Percentiles rank a stretch among this genome's conserved stretches.
These are phyloP conservation scores for Xanthorhoe designata DNA, from an alignment of 2,888 invertebrate species.

Conservation along the genomic window DNA sequence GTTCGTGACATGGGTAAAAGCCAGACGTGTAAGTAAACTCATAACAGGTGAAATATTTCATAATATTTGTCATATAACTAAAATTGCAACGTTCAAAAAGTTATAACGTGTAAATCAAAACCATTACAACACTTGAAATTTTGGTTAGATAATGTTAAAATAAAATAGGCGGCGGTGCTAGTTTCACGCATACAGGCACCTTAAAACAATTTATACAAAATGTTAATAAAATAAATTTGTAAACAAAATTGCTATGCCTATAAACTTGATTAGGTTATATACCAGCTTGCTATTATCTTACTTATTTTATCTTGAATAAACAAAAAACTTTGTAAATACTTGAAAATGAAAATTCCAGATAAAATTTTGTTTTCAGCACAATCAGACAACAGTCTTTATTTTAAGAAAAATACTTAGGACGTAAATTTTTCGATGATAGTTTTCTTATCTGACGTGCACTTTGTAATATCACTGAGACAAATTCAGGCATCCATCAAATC, in stretches of 20 bases:
- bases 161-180: too few relatives aligned
- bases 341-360: not conserved
- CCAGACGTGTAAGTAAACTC: constrained; percentile 51
- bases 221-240: too few relatives aligned
- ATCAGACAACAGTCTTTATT: not conserved
- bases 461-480: too few relatives aligned
- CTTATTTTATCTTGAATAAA: not conserved
- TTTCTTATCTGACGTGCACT: not conserved
- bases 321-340: not conserved
- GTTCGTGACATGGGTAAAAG: constrained; percentile 55
- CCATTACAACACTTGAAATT: too few relatives aligned
- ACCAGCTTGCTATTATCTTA: not conserved
- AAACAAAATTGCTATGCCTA: not conserved
- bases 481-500: too few relatives aligned
- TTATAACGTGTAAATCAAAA: too few relatives aligned
- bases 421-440: not conserved
- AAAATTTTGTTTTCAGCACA: not conserved
- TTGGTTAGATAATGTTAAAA: too few relatives aligned
- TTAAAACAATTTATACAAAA: too few relatives aligned
- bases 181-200: too few relatives aligned
- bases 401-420: not conserved
- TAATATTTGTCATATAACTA: constrained; percentile 42
- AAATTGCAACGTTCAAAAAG: constrained; percentile 1
- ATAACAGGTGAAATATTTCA: constrained; percentile 51
- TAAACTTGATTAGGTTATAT: not conserved